Evolutionary conservation across 2,888 invertebrate genomes (phyloP).

Genomic region (Fragum fragum): DNA sequence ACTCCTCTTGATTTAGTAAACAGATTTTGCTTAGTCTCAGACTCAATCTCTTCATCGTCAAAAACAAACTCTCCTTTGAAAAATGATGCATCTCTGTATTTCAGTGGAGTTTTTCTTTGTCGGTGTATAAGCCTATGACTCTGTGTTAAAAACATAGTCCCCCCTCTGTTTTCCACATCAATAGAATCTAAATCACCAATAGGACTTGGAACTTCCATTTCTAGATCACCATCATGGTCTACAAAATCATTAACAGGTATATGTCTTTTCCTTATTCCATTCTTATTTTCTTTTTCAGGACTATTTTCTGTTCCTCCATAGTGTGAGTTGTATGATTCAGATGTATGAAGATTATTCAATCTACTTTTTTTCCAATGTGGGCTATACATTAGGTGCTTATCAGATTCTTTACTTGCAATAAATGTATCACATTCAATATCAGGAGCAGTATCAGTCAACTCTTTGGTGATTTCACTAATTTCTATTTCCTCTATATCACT

Average conservation of each 20-base stretch:
- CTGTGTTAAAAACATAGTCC: slow-evolving; percentile 52
- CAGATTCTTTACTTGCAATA: slow-evolving; percentile 22
- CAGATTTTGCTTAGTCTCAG: slow-evolving; percentile 50
- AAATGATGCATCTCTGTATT: slow-evolving; percentile 66
- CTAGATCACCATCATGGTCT: slow-evolving; percentile 24
- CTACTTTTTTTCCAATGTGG: slow-evolving; percentile 63
- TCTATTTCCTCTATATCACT: slow-evolving; percentile 60
- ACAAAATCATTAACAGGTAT: neutral
- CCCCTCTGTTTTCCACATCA: slow-evolving; percentile 58
- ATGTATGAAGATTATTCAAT: slow-evolving; percentile 35
- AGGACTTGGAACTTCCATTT: slow-evolving; percentile 43
- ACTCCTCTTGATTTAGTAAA: slow-evolving; percentile 29
- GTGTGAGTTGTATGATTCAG: neutral
- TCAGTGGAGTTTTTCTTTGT: slow-evolving; percentile 61
- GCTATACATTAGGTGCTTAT: slow-evolving; percentile 47
- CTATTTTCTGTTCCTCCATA: slow-evolving; percentile 2
- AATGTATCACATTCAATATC: slow-evolving; percentile 7
- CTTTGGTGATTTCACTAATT: slow-evolving; percentile 39
- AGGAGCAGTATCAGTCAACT: neutral
- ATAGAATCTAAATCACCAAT: slow-evolving; percentile 35
- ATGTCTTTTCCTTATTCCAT: slow-evolving; percentile 14
- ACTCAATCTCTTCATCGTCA: slow-evolving; percentile 55
- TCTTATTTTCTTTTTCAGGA: slow-evolving; percentile 15
- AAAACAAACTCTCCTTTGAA: slow-evolving; percentile 68
- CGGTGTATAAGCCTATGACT: slow-evolving; percentile 40